phyloP scores from a whole-genome alignment of 2,797 vertebrate species.

The Apogon talboti region DNA sequence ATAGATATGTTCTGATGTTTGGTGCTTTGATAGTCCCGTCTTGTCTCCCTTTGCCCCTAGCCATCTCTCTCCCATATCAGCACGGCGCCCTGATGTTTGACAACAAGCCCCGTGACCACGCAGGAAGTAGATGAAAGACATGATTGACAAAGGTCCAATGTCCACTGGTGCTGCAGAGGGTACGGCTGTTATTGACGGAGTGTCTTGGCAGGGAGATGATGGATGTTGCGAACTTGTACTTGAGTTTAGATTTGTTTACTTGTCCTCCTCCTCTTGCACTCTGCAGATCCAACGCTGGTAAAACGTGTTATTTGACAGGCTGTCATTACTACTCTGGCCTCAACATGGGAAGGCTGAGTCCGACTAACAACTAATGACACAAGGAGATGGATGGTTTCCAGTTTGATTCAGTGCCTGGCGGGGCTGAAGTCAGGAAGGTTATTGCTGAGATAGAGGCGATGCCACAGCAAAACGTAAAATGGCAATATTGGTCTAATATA shows the following conservation, averaged over 20 bases:
- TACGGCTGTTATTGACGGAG: conserved; percentile 30
- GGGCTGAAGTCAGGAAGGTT: conserved; percentile 25
- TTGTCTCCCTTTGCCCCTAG: neutral
- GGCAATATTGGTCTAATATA: neutral
- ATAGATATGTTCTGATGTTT: no score
- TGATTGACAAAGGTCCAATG: conserved; percentile 25
- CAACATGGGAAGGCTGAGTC: conserved; percentile 12
- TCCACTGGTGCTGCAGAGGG: conserved; percentile 1
- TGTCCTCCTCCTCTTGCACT: neutral
- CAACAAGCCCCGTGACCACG: neutral
- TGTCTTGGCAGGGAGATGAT: conserved; percentile 15
- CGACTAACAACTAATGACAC: conserved; percentile 32
- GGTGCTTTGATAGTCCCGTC: neutral
- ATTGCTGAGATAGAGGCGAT: conserved; percentile 10
- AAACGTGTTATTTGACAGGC: conserved; percentile 35
- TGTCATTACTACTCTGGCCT: conserved; percentile 27
- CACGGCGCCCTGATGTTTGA: conserved; percentile 11
- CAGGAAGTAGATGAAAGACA: conserved; percentile 6
- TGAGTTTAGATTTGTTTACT: conserved; percentile 17
- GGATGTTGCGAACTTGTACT: conserved; percentile 15
- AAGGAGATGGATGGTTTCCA: conserved; percentile 5
- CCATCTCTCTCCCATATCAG: conserved; percentile 1
- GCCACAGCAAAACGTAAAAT: conserved; percentile 6
- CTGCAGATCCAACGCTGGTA: conserved; percentile 7
- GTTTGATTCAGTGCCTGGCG: conserved; percentile 33